phyloP scores from a whole-genome alignment of 2,888 invertebrate genomes.

The Siphonodentalium dalli region DNA sequence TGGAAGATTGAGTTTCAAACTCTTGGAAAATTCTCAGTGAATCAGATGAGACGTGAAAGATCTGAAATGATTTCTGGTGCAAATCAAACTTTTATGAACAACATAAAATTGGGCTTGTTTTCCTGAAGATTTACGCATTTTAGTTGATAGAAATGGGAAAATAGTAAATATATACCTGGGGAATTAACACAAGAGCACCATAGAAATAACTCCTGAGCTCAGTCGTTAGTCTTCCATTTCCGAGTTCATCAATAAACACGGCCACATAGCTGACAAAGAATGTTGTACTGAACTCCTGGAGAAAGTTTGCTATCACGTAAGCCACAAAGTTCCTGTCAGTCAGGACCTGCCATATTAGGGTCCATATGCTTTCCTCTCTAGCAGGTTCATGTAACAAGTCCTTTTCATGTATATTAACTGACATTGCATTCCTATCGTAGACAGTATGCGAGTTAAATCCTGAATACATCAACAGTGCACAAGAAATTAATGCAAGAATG shows the following conservation, averaged over 20 bases:
- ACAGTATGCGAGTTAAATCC: constrained; percentile 50
- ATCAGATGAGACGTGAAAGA: too few relatives aligned
- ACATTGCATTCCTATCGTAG: constrained; percentile 35
- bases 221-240: constrained; percentile 36
- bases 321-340: constrained; percentile 45
- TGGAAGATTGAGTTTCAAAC: too few relatives aligned
- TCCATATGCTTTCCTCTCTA: constrained; percentile 31
- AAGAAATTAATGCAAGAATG: constrained; percentile 47
- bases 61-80: too few relatives aligned
- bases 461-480: constrained; percentile 46
- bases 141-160: too few relatives aligned
- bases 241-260: constrained; percentile 52
- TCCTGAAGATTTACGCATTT: too few relatives aligned
- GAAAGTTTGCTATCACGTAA: constrained; percentile 58
- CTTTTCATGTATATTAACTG: constrained; percentile 13
- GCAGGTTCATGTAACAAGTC: too few relatives aligned
- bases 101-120: too few relatives aligned
- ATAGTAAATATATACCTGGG: too few relatives aligned
- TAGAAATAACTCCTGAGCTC: constrained; percentile 45
- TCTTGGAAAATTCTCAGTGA: too few relatives aligned
- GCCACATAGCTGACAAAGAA: constrained; percentile 48
- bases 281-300: constrained; percentile 46
- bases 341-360: constrained; percentile 46
- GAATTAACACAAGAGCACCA: constrained; percentile 36
- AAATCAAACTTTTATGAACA: too few relatives aligned